Conservation (phyloP, 2,797 vertebrate genomes). For the Propithecus deckenii region DNA sequence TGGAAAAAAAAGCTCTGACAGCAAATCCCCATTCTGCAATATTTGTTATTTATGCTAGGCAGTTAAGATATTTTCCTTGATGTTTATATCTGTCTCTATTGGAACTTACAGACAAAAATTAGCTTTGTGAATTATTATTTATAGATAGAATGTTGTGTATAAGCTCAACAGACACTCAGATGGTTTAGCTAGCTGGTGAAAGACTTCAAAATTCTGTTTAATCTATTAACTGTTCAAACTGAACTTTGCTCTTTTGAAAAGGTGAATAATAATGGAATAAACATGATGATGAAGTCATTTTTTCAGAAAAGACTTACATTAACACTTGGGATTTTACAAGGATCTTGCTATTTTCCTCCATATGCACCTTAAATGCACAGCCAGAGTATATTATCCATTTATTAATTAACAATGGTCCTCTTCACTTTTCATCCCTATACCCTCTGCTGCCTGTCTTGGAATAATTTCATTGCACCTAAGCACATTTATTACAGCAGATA, state of each 20-base stretch:
- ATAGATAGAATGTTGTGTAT: background rate
- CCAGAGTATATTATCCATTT: background rate
- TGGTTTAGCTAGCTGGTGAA: background rate
- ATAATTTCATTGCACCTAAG: constrained; percentile 52
- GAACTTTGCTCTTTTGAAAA: constrained; percentile 24
- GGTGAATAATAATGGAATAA: background rate
- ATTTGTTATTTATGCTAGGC: background rate
- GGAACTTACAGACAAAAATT: constrained; percentile 6
- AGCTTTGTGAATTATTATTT: background rate
- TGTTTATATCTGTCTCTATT: background rate
- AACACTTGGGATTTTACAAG: background rate
- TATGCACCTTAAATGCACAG: background rate
- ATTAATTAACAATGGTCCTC: constrained; percentile 33
- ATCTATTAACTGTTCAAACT: background rate
- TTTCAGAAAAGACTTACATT: background rate
- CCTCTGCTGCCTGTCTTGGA: background rate
- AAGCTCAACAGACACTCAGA: background rate
- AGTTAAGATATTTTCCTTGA: background rate
- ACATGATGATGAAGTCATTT: background rate
- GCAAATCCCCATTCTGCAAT: background rate
- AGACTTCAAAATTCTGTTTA: background rate
- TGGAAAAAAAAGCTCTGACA: background rate
- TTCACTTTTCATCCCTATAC: background rate
- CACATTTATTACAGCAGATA: constrained; percentile 37
- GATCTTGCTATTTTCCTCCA: background rate